Evolutionary conservation across 1,140 invertebrate genomes (phyloP).

Genomic region (Drosophila sucinea): DNA sequence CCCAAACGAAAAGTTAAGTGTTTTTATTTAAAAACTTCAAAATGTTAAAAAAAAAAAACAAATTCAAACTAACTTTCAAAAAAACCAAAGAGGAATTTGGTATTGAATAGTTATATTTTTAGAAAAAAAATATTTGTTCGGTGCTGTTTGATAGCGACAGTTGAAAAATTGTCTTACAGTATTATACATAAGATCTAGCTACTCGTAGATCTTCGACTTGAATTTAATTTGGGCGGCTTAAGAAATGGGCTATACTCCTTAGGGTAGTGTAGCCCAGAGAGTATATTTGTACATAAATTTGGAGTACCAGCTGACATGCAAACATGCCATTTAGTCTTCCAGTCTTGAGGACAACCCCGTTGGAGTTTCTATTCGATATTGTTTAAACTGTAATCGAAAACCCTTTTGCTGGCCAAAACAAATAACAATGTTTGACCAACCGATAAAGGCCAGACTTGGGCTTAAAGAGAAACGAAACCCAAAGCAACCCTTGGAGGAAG

Average conservation of each 20-base stretch:
- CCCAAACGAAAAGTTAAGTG: too few species aligned
- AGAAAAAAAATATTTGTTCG: too few species aligned
- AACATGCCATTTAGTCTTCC: conserved; percentile 55
- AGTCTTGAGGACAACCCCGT: conserved; percentile 38
- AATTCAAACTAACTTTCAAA: too few species aligned
- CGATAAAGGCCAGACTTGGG: conserved; percentile 46
- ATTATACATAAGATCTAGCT: too few species aligned
- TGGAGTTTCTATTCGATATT: conserved; percentile 7
- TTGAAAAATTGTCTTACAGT: too few species aligned
- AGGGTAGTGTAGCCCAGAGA: conserved; percentile 28
- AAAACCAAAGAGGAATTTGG: too few species aligned
- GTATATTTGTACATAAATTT: conserved; percentile 36
- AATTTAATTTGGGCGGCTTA: neutral
- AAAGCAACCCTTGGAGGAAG: neutral
- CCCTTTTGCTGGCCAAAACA: conserved; percentile 55
- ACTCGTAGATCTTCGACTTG: too few species aligned
- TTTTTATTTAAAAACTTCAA: too few species aligned
- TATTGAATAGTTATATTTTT: too few species aligned
- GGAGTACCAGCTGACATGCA: conserved; percentile 60
- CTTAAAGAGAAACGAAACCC: conserved; percentile 34
- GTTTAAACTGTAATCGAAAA: conserved; percentile 58
- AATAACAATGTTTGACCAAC: conserved; percentile 49
- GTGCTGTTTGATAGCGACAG: too few species aligned
- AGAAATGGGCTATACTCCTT: neutral
- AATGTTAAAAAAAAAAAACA: too few species aligned